A percentile compares a stretch with the other conserved stretches of the same genome.
Evolutionary conservation across 1,140 invertebrate species (phyloP).

Genomic region (Ceratoteleas bidentatus): DNA sequence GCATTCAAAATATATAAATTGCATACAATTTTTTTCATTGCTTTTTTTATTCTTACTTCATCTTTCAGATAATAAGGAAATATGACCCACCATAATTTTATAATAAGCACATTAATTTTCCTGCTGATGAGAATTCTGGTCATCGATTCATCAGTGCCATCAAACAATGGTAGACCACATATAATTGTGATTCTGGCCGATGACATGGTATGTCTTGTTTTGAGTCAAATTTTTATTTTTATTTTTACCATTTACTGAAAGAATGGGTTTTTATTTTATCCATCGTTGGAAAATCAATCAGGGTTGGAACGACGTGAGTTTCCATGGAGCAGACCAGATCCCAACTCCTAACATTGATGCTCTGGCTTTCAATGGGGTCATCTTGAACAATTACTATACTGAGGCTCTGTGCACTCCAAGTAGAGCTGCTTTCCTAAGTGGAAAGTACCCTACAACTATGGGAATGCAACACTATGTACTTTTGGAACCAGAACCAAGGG

Average conservation of each 20-base stretch:
- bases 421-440: constrained; percentile 85
- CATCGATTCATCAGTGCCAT: too few relatives aligned
- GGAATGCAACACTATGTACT: constrained; percentile 66
- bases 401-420: constrained; percentile 85
- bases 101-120: too few relatives aligned
- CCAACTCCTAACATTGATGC: constrained; percentile 86
- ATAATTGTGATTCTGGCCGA: neutral
- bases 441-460: constrained; percentile 84
- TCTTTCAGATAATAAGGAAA: too few relatives aligned
- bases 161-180: neutral
- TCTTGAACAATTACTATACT: constrained; percentile 85
- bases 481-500: constrained; percentile 41
- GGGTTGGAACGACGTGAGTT: constrained; percentile 90
- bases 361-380: constrained; percentile 85
- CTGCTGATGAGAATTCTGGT: too few relatives aligned
- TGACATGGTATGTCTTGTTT: neutral
- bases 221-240: too few relatives aligned
- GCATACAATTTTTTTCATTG: too few relatives aligned
- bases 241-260: too few relatives aligned
- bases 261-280: constrained; percentile 12
- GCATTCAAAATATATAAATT: too few relatives aligned
- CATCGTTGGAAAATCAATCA: neutral
- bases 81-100: too few relatives aligned
- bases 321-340: constrained; percentile 87
- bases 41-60: too few relatives aligned